Evolutionary conservation across 2,113 vertebrate species (phyloP).

Genomic region (Barnardius zonarius): DNA sequence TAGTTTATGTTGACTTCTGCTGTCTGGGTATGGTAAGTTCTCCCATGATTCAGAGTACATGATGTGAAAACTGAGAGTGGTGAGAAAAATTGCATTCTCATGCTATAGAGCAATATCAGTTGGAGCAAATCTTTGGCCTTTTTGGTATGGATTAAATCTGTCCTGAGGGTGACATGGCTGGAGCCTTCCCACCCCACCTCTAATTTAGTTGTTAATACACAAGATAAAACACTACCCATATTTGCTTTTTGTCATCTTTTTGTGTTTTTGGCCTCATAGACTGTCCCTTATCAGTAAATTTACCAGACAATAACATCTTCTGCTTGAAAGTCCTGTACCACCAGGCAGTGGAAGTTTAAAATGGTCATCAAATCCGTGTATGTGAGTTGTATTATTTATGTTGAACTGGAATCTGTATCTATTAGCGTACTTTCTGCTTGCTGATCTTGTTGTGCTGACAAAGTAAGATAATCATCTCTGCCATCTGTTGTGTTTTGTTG

Average conservation of each 20-base stretch:
- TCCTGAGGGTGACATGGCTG: neutral
- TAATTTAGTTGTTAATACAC: neutral
- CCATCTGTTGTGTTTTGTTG: neutral
- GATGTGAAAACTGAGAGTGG: neutral
- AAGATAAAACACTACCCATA: neutral
- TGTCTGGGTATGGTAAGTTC: neutral
- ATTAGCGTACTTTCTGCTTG: neutral
- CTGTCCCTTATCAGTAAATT: neutral
- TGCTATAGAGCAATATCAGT: neutral
- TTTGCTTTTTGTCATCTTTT: neutral
- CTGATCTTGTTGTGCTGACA: neutral
- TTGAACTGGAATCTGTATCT: neutral
- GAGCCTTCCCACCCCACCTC: accelerated
- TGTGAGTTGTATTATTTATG: neutral
- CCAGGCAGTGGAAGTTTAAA: neutral
- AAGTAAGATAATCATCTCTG: neutral
- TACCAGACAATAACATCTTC: neutral
- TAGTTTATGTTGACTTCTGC: neutral
- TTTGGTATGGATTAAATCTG: neutral
- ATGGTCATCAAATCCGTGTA: neutral
- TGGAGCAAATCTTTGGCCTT: neutral
- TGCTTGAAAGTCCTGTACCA: neutral
- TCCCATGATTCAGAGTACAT: neutral
- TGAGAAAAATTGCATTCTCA: neutral
- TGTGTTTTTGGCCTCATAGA: neutral